Evolutionary conservation across 2,113 vertebrate species (phyloP).

Genomic region (Carlito syrichta): DNA sequence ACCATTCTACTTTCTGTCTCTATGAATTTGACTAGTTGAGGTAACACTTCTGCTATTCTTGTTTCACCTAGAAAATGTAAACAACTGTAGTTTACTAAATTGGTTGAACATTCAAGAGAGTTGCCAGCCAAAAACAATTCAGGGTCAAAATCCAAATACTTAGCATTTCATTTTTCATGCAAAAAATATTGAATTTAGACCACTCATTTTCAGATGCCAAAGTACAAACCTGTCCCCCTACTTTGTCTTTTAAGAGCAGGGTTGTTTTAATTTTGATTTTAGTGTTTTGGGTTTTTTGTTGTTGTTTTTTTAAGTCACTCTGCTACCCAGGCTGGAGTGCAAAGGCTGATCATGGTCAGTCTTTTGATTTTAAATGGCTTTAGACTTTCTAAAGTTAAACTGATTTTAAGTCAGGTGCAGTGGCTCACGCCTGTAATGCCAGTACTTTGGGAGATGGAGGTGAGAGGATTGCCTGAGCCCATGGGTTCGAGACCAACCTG

Average conservation of each 20-base stretch:
- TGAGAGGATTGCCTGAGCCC: too few species aligned
- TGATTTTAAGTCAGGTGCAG: too few species aligned
- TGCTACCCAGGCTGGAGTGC: too few species aligned
- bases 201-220: neutral
- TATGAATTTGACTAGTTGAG: neutral
- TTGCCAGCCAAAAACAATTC: neutral
- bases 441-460: too few species aligned
- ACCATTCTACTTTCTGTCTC: neutral
- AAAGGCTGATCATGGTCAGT: too few species aligned
- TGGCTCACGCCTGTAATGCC: too few species aligned
- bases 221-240: neutral
- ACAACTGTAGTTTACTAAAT: neutral
- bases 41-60: slow-evolving; percentile 27
- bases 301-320: too few species aligned
- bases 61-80: neutral
- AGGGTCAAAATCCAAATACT: slow-evolving; percentile 20
- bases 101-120: neutral
- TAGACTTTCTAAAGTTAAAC: neutral
- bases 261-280: too few species aligned
- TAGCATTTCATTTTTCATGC: slow-evolving; percentile 11
- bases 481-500: too few species aligned
- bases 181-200: neutral
- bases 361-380: neutral
- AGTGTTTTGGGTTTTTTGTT: too few species aligned
- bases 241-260: neutral